phyloP scores from a whole-genome alignment of 2,113 vertebrate genomes.

The Etheostoma cragini region DNA sequence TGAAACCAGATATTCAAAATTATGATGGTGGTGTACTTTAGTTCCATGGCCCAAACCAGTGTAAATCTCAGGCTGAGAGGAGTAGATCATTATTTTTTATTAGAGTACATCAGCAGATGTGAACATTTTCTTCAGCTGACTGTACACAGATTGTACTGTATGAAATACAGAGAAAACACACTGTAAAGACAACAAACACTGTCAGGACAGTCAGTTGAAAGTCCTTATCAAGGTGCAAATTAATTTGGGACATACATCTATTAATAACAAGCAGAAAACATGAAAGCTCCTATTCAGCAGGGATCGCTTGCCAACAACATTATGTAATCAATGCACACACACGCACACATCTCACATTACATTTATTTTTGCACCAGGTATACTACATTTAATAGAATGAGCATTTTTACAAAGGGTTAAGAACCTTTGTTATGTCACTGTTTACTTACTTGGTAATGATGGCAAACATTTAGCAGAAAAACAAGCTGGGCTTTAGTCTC shows the following conservation, averaged over 20 bases:
- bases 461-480: not conserved
- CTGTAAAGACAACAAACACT: not conserved
- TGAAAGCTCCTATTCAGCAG: slow-evolving; percentile 29
- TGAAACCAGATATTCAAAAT: not conserved
- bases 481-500: not conserved
- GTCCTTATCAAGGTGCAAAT: slow-evolving; percentile 19
- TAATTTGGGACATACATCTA: slow-evolving; percentile 28
- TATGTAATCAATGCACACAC: slow-evolving; percentile 63
- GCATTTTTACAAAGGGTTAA: not conserved
- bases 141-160: not conserved
- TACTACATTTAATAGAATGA: not conserved
- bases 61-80: not conserved
- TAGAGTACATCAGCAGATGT: not conserved
- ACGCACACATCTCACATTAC: slow-evolving; percentile 46
- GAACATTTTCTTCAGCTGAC: slow-evolving; percentile 14
- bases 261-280: slow-evolving; percentile 46
- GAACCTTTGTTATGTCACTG: slow-evolving; percentile 14
- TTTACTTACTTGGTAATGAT: slow-evolving; percentile 5
- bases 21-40: not conserved
- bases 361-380: not conserved
- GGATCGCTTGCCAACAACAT: slow-evolving; percentile 45
- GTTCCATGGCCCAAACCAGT: not conserved
- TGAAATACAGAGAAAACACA: not conserved
- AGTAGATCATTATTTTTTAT: not conserved
- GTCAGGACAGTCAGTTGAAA: not conserved